Percentiles rank a stretch among this genome's conserved stretches.
These are phyloP conservation scores for Hydractinia symbiolongicarpus DNA, from an alignment of 30 jellyfish, hydroid and myxozoan species.

Conservation along the genomic window DNA sequence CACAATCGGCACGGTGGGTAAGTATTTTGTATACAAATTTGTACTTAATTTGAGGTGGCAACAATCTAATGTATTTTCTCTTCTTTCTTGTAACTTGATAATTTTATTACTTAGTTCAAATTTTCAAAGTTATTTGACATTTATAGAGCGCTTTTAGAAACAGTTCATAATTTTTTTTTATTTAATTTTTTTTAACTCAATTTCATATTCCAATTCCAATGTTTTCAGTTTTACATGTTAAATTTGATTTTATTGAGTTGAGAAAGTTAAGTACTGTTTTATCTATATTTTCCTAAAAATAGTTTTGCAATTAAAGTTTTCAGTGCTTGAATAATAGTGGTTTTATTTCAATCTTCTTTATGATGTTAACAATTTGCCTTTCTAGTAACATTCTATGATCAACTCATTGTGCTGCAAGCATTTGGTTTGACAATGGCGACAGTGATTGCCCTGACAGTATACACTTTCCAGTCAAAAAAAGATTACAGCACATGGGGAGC, in stretches of 20 bases:
- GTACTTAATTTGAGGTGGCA: neutral
- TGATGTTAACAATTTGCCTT: neutral
- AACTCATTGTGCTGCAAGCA: conserved; percentile 75
- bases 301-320: no score
- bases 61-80: neutral
- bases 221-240: no score
- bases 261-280: no score
- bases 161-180: no score
- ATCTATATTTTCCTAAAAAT: no score
- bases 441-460: conserved; percentile 73
- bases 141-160: no score
- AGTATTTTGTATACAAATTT: neutral
- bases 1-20: conserved; percentile 88
- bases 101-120: no score
- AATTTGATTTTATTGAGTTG: no score
- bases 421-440: conserved; percentile 72
- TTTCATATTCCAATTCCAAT: no score
- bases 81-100: no score
- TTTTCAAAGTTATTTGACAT: no score
- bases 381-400: conserved; percentile 82
- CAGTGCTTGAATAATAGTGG: neutral
- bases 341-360: neutral
- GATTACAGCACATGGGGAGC: conserved; percentile 96
- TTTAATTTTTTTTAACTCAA: no score
- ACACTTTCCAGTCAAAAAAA: conserved; percentile 85